Evolutionary conservation across 2,113 vertebrate species (phyloP).

Genomic region (Ptilorrhoa leucosticta): DNA sequence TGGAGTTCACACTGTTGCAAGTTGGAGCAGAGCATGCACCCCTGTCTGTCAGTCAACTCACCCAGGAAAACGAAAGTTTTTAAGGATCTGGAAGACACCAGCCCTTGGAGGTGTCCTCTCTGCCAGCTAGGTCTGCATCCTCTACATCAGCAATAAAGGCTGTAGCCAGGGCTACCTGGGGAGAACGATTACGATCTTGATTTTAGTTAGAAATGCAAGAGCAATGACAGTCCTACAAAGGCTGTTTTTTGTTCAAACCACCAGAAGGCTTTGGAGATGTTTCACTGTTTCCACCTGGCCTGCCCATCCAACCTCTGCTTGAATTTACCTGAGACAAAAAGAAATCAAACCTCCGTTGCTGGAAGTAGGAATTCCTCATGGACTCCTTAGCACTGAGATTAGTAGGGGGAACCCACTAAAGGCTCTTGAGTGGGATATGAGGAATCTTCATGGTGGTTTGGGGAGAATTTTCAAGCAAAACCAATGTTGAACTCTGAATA

Average conservation of each 20-base stretch:
- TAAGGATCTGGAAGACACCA: background rate
- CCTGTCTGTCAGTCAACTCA: background rate
- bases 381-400: background rate
- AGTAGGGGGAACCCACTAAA: background rate
- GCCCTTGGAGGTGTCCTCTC: background rate
- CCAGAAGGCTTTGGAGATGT: background rate
- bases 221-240: background rate
- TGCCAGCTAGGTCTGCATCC: background rate
- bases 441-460: background rate
- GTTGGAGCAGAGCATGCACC: background rate
- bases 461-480: background rate
- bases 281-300: background rate
- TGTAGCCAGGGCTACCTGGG: background rate
- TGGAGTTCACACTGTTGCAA: background rate
- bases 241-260: background rate
- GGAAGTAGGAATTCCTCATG: background rate
- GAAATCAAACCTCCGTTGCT: background rate
- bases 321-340: background rate
- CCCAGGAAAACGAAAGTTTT: background rate
- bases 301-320: background rate
- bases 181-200: fast-evolving
- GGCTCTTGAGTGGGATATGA: background rate
- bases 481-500: background rate
- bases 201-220: background rate
- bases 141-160: background rate